Percentiles rank a stretch among this genome's conserved stretches.
Conservation (phyloP, 2,888 invertebrate genomes). For the Morpho achilles region DNA sequence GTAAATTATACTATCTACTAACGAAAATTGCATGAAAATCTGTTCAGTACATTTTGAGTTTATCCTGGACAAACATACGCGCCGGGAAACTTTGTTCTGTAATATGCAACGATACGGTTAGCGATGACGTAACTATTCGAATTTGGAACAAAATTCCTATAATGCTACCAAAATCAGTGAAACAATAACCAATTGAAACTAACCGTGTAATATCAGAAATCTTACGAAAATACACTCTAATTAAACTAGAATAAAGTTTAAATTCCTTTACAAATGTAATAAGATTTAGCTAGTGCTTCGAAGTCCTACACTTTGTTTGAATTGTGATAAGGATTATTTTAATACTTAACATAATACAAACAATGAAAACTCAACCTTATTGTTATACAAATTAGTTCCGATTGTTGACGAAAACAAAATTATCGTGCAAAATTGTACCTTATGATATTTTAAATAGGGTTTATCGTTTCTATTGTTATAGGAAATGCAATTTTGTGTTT, state of each 20-base stretch:
- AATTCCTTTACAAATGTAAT: constrained; percentile 13
- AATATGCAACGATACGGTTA: too few species aligned
- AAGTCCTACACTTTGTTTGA: constrained; percentile 15
- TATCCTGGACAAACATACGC: too few species aligned
- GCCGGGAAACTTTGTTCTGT: too few species aligned
- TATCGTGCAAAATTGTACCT: constrained; percentile 7
- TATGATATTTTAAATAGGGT: constrained; percentile 10
- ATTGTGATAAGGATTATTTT: constrained; percentile 6
- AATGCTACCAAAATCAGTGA: constrained; percentile 39
- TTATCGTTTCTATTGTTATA: too few species aligned
- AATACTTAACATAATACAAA: neutral
- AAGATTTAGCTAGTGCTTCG: constrained; percentile 7
- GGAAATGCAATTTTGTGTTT: constrained; percentile 16
- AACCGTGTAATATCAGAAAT: constrained; percentile 35
- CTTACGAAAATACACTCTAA: constrained; percentile 10
- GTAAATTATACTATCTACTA: too few species aligned
- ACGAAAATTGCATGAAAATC: too few species aligned
- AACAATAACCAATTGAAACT: constrained; percentile 44
- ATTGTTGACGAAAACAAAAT: neutral
- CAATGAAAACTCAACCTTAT: too few species aligned
- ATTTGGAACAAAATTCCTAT: too few species aligned
- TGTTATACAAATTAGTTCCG: too few species aligned
- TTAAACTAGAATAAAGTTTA: constrained; percentile 3
- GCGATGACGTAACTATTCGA: too few species aligned
- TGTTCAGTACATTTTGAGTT: too few species aligned